Conservation (phyloP, 2,888 invertebrate genomes). For the Eubasilissa splendida region DNA sequence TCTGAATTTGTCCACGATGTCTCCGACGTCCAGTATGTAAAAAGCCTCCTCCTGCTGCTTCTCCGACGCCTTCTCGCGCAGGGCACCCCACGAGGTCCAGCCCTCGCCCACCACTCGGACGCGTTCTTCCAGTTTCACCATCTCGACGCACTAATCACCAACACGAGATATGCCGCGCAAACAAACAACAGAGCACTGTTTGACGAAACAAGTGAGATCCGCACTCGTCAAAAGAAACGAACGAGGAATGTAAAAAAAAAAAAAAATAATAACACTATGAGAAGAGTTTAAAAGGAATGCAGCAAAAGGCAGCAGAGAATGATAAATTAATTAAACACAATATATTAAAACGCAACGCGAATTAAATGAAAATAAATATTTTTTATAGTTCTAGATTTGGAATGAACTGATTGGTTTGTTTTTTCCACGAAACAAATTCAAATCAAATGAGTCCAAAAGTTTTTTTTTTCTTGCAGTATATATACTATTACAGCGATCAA, state of each 20-base stretch:
- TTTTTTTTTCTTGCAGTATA: not conserved
- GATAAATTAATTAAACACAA: not conserved
- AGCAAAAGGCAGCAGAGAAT: not conserved
- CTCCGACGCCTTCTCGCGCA: constrained; percentile 75
- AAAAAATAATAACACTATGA: not conserved
- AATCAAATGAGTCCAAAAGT: constrained; percentile 15
- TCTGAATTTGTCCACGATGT: constrained; percentile 86
- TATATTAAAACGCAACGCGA: not conserved
- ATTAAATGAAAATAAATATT: not conserved
- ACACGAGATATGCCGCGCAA: not conserved
- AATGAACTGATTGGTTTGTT: constrained; percentile 15
- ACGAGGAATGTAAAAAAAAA: constrained; percentile 7
- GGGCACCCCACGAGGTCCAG: constrained; percentile 74
- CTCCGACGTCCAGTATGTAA: constrained; percentile 91
- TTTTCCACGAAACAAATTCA: constrained; percentile 23
- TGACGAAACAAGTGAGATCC: not conserved
- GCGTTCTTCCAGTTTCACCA: constrained; percentile 64
- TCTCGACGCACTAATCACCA: constrained; percentile 5
- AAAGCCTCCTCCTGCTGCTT: constrained; percentile 91
- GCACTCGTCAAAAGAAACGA: not conserved
- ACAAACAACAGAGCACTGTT: not conserved
- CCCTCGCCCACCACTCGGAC: constrained; percentile 79
- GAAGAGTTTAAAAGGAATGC: not conserved
- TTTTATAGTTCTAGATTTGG: not conserved
- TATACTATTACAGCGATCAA: constrained; percentile 49